phyloP scores from a whole-genome alignment of 2,113 vertebrate genomes.

The Cercopithecus mona region DNA sequence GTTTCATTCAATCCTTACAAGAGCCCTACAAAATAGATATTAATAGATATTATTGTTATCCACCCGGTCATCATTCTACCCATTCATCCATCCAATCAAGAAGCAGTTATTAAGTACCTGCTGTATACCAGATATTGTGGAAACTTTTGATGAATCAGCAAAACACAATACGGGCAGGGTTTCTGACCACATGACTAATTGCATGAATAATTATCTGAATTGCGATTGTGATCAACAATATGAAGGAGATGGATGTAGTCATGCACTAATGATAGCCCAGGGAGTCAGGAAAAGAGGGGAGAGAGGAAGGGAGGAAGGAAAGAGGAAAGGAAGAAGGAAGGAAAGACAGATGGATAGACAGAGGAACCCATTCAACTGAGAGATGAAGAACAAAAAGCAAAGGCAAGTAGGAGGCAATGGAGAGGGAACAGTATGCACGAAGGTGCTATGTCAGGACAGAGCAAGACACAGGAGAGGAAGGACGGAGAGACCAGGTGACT shows the following conservation, averaged over 20 bases:
- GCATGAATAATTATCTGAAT: neutral
- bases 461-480: neutral
- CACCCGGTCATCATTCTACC: neutral
- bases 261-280: accelerated
- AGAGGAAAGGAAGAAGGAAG: neutral
- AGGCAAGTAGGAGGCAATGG: too few relatives aligned
- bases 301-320: neutral
- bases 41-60: neutral
- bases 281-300: neutral
- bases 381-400: neutral
- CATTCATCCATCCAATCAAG: neutral
- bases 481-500: neutral
- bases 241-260: neutral
- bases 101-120: neutral
- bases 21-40: neutral
- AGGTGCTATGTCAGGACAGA: neutral
- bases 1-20: neutral
- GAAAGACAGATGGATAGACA: neutral
- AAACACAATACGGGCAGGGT: neutral
- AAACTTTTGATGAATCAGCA: neutral
- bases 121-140: neutral
- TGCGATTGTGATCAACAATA: accelerated
- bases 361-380: accelerated
- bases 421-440: accelerated
- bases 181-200: neutral